Base-by-base conservation (phyloP, 92 coral and sea anemone genomes). In the Actinernus sp. region DNA sequence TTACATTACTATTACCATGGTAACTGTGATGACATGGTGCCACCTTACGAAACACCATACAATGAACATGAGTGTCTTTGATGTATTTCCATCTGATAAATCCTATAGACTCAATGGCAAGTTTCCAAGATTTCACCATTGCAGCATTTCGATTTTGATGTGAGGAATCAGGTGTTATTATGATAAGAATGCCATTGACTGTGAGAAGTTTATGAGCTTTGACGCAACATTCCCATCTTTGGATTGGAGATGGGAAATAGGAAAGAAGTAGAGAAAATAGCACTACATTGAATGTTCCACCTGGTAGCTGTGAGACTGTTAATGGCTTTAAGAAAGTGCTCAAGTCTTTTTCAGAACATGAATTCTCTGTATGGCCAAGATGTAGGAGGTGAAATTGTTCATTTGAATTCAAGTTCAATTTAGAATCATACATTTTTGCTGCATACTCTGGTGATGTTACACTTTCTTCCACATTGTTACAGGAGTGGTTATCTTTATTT, bases 111-210 rank as follows among this genome's bases (percentile, higher is more conserved):
- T 94, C 97, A 23, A 94, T 59, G 10, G 92, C 98, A 43, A 43
- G 36, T 69, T 84, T 94, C 98, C 98, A 94, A 2, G 98, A 94
- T 49, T 94, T 94, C 55, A 94, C 66, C 98, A 94, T 94, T 22
- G 70, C 73, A 4, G 74, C 75, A 71, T 94, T 94, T 46, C 92
- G 80, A 52, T 94, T 94, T 57, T 94, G 98, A 63, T 94, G 98
- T 32, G 96, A 87, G 1, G 98, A 94, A 56, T 94, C 98, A 6
- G 98, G 98, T 34, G 98, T 91, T 9, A 94, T 72, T 24, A 94
- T 81, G n/a, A 94, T 47, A 2, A 94, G 53, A 20, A 94, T 68
- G 0, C 98, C 98, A 49, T 89, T 89, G 3, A 74, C 74, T 37
- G 76, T 75, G 13, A 94, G 71, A 4, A 94, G 84, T 65, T 54